These are phyloP conservation scores for Andrena fulva DNA, from an alignment of 2,888 invertebrate species.

Conservation along the genomic window DNA sequence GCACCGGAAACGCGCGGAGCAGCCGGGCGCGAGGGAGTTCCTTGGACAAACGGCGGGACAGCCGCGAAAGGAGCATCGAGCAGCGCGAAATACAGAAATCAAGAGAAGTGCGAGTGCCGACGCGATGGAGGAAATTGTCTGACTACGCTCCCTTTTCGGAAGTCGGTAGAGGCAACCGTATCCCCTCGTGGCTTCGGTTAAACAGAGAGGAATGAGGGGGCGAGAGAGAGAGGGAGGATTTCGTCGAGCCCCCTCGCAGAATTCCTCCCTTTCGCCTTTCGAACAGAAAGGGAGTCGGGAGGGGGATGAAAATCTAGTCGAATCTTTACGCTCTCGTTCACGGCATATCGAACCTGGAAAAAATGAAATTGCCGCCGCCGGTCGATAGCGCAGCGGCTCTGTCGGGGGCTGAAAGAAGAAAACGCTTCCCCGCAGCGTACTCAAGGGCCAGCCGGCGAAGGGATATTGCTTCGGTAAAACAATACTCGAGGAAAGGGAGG, in stretches of 20 bases:
- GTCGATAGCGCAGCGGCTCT: conserved; percentile 55
- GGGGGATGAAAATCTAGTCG: conserved; percentile 67
- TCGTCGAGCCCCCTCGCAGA: conserved; percentile 21
- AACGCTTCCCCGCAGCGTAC: conserved; percentile 31
- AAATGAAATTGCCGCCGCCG: conserved; percentile 56
- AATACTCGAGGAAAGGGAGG: conserved; percentile 36
- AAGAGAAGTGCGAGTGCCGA: conserved; percentile 50
- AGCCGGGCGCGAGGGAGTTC: background rate
- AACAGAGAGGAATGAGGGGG: conserved; percentile 29
- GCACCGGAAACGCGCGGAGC: conserved; percentile 3
- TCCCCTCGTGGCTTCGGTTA: conserved; percentile 62
- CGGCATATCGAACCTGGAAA: conserved; percentile 40
- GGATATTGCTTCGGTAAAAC: conserved; percentile 42
- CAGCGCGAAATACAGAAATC: conserved; percentile 50
- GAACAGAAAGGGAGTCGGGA: conserved; percentile 50
- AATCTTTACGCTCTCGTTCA: conserved; percentile 46
- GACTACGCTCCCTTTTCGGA: conserved; percentile 66
- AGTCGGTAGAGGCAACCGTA: conserved; percentile 37
- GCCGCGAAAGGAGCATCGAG: conserved; percentile 56
- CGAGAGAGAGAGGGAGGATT: background rate
- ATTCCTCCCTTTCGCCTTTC: conserved; percentile 32
- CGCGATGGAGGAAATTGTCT: conserved; percentile 62
- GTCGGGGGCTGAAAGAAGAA: conserved; percentile 24
- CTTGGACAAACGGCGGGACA: conserved; percentile 17
- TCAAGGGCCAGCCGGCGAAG: conserved; percentile 33